Conservation (phyloP, 2,888 invertebrate genomes). For the Limenitis camilla region DNA sequence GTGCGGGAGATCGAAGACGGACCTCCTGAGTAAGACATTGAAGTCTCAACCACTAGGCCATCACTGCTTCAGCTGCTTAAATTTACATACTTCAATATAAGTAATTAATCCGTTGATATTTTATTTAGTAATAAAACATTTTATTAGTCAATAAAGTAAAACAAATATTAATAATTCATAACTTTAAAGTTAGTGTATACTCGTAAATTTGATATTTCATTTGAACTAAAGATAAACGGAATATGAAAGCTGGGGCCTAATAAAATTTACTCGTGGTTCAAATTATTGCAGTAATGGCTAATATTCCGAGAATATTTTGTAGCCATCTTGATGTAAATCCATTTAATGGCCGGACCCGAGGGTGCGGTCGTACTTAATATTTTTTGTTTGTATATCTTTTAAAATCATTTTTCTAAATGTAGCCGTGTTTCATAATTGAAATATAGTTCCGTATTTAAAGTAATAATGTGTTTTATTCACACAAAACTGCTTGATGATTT, state of each 20-base stretch:
- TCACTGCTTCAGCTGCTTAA: too few relatives aligned
- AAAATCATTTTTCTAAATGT: background rate
- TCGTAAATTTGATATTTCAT: conserved; percentile 6
- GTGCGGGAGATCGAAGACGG: too few relatives aligned
- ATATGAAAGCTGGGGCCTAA: conserved; percentile 5
- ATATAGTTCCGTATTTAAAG: too few relatives aligned
- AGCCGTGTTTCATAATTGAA: too few relatives aligned
- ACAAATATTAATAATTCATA: background rate
- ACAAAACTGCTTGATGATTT: too few relatives aligned
- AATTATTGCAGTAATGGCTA: conserved; percentile 17
- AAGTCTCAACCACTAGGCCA: too few relatives aligned
- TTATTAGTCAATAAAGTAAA: background rate
- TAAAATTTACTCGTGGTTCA: conserved; percentile 7
- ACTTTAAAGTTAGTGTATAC: background rate
- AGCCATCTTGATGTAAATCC: conserved; percentile 17
- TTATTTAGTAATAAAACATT: background rate
- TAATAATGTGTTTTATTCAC: too few relatives aligned
- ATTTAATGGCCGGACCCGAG: conserved; percentile 10
- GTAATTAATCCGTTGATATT: too few relatives aligned
- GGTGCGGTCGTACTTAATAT: background rate
- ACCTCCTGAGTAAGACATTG: too few relatives aligned
- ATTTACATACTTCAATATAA: too few relatives aligned
- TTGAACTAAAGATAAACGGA: conserved; percentile 11
- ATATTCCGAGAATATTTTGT: conserved; percentile 19
- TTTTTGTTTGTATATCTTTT: background rate